Evolutionary conservation across 1,140 invertebrate species (phyloP).

Genomic region (Drosophila sp.): DNA sequence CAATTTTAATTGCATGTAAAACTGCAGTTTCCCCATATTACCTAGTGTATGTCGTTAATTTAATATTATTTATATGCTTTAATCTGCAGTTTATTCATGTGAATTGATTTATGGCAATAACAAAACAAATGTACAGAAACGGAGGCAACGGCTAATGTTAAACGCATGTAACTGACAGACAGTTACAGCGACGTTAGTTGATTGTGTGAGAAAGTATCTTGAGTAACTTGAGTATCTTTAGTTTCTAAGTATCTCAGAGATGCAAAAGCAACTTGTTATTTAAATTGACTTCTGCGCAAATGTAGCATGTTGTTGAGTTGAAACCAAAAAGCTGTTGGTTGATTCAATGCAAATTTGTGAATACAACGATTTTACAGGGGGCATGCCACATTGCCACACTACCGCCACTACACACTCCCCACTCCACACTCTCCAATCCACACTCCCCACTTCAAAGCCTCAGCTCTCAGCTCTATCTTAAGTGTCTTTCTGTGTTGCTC

Average conservation of each 20-base stretch:
- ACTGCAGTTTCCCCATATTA: too few relatives aligned
- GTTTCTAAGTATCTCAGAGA: slow-evolving; percentile 54
- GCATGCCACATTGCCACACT: slow-evolving; percentile 3
- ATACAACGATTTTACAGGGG: slow-evolving; percentile 32
- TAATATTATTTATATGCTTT: too few relatives aligned
- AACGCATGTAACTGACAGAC: slow-evolving; percentile 74
- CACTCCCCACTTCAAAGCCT: background rate
- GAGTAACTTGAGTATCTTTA: slow-evolving; percentile 4
- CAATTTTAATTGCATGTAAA: too few relatives aligned
- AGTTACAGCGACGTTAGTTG: slow-evolving; percentile 5
- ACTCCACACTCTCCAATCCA: background rate
- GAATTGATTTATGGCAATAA: background rate
- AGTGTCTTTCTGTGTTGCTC: slow-evolving; percentile 40
- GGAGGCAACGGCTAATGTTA: slow-evolving; percentile 48
- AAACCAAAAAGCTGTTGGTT: slow-evolving; percentile 37
- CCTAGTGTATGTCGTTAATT: too few relatives aligned
- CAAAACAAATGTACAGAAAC: too few relatives aligned
- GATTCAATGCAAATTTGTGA: slow-evolving; percentile 57
- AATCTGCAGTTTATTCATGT: too few relatives aligned
- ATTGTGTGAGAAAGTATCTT: slow-evolving; percentile 12
- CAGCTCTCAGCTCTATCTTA: background rate
- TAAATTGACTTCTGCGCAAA: slow-evolving; percentile 31
- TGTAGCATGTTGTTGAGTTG: slow-evolving; percentile 10
- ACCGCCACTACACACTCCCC: background rate
- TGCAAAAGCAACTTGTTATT: slow-evolving; percentile 64